phyloP scores from a whole-genome alignment of 1,140 invertebrate genomes.

The Leguminivora glycinivorella region DNA sequence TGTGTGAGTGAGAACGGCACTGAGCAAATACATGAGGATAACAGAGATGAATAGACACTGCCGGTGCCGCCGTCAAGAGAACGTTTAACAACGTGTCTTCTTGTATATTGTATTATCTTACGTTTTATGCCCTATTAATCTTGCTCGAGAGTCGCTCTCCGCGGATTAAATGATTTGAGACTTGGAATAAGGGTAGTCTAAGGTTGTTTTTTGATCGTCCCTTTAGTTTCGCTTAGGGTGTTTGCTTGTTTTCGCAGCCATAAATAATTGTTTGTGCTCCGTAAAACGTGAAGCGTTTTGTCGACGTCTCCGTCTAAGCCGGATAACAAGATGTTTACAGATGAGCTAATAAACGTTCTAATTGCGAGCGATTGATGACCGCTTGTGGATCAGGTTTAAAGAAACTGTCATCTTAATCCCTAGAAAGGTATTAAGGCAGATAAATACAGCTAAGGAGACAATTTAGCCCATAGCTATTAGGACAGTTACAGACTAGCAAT shows the following conservation, averaged over 20 bases:
- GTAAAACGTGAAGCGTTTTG: constrained; percentile 70
- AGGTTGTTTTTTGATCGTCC: constrained; percentile 40
- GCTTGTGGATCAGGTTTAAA: constrained; percentile 9
- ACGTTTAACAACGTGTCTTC: constrained; percentile 78
- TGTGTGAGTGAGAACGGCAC: constrained; percentile 52
- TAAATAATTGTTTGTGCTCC: constrained; percentile 75
- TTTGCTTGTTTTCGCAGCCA: constrained; percentile 64
- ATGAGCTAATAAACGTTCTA: constrained; percentile 25
- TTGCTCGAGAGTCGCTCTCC: constrained; percentile 56
- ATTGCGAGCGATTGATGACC: constrained; percentile 17
- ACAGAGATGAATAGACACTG: constrained; percentile 49
- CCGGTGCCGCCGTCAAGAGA: constrained; percentile 56
- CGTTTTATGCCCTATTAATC: constrained; percentile 77
- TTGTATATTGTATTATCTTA: constrained; percentile 78
- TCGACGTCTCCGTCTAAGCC: constrained; percentile 37
- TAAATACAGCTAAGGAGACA: not conserved
- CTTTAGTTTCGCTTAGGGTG: constrained; percentile 41
- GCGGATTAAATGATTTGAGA: constrained; percentile 39
- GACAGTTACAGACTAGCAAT: too few relatives aligned
- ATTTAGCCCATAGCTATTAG: not conserved
- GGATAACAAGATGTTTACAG: constrained; percentile 27
- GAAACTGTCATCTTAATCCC: constrained; percentile 3
- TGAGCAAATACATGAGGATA: constrained; percentile 32
- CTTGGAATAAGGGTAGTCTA: constrained; percentile 42
- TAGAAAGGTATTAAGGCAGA: not conserved